phyloP scores from a whole-genome alignment of 1,140 invertebrate genomes.

The Zaprionus taronus region DNA sequence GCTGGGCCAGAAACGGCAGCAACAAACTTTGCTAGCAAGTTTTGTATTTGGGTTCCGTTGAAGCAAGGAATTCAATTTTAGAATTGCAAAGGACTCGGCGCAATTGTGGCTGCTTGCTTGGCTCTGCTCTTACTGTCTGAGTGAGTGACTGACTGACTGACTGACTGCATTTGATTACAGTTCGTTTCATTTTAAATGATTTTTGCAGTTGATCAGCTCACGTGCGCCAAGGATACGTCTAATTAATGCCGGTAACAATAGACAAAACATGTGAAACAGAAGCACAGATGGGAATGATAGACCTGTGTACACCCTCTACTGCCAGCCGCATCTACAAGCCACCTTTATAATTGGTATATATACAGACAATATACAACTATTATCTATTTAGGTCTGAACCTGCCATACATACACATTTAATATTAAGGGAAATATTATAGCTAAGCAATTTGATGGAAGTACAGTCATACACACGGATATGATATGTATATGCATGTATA shows the following conservation, averaged over 20 bases:
- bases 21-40: conserved; percentile 58
- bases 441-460: neutral
- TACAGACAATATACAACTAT: neutral
- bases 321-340: neutral
- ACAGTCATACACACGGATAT: neutral
- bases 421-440: neutral
- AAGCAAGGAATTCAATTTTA: conserved; percentile 80
- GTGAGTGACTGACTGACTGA: conserved; percentile 29
- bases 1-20: conserved; percentile 47
- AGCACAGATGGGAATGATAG: neutral
- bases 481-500: neutral
- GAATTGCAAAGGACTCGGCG: conserved; percentile 52
- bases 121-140: conserved; percentile 11
- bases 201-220: conserved; percentile 29
- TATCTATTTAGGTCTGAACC: no score
- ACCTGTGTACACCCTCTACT: neutral
- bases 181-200: conserved; percentile 56
- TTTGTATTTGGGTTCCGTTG: conserved; percentile 75
- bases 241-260: conserved; percentile 59
- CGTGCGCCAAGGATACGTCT: conserved; percentile 21
- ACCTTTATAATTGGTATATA: neutral
- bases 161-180: conserved; percentile 68
- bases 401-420: neutral
- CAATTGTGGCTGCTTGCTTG: conserved; percentile 47
- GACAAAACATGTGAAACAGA: conserved; percentile 15